phyloP scores from a whole-genome alignment of 2,797 vertebrate species.

The Lutjanus campechanus region DNA sequence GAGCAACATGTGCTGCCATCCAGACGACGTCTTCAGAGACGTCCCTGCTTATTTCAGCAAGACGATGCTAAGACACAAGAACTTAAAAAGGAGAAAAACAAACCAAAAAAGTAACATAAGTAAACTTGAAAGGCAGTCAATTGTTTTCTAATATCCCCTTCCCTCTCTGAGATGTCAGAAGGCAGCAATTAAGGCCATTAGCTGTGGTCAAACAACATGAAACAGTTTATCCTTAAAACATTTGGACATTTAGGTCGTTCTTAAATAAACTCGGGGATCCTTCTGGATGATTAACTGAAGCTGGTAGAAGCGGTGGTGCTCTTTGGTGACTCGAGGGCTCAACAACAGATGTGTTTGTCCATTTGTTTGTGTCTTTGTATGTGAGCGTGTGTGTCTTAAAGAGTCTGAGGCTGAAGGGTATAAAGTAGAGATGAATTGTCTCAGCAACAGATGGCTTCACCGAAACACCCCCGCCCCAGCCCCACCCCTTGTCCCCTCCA shows the following conservation, averaged over 20 bases:
- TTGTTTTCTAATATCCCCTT: background rate
- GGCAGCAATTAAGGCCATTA: background rate
- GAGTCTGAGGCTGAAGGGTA: constrained; percentile 50
- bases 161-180: background rate
- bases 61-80: too few species aligned
- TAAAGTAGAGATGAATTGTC: constrained; percentile 69
- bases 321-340: background rate
- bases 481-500: constrained; percentile 41
- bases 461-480: constrained; percentile 65
- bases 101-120: background rate
- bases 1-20: too few species aligned
- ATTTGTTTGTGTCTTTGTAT: constrained; percentile 40
- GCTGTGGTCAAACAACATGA: background rate
- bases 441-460: constrained; percentile 84
- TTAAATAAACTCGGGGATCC: background rate
- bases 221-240: background rate
- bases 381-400: constrained; percentile 35
- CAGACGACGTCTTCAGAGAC: too few species aligned
- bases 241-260: background rate
- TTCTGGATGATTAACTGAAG: background rate
- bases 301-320: background rate
- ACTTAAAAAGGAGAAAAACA: background rate
- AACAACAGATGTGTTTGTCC: constrained; percentile 48
- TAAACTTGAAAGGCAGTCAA: background rate
- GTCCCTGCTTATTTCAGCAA: too few species aligned